Conservation (phyloP, 1,140 invertebrate genomes). For the roundworm (Caenorhabditis elegans) region DNA sequence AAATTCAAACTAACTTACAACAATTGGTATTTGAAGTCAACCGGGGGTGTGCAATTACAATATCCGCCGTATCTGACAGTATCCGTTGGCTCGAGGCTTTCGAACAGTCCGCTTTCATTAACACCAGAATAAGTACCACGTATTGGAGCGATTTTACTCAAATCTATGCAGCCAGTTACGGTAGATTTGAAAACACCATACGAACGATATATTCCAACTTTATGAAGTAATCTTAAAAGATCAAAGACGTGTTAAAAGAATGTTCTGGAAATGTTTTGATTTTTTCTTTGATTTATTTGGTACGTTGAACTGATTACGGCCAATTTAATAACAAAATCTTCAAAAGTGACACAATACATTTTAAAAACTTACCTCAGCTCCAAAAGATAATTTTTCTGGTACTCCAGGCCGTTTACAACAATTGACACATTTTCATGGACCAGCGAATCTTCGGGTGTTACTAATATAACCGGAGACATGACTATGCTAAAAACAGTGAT, state of each 20-base stretch:
- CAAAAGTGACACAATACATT: too few relatives aligned
- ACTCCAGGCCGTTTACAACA: not conserved
- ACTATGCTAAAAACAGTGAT: not conserved
- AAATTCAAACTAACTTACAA: not conserved
- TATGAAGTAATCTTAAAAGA: constrained; percentile 30
- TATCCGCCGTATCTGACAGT: constrained; percentile 24
- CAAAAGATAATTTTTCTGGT: not conserved
- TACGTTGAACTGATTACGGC: too few relatives aligned
- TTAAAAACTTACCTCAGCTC: constrained; percentile 1
- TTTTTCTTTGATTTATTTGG: too few relatives aligned
- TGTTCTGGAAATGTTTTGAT: too few relatives aligned
- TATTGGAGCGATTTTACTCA: not conserved
- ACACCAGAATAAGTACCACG: constrained; percentile 32
- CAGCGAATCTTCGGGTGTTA: not conserved
- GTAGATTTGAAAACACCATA: constrained; percentile 27
- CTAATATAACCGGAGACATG: not conserved
- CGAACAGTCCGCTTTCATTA: constrained; percentile 24
- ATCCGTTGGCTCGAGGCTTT: not conserved
- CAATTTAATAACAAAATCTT: too few relatives aligned
- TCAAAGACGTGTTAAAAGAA: too few relatives aligned
- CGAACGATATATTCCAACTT: constrained; percentile 4
- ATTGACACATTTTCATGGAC: not conserved
- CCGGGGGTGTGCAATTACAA: constrained; percentile 29
- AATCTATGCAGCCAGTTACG: constrained; percentile 13
- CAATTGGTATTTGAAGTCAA: constrained; percentile 22